Evolutionary conservation across 2,113 vertebrate species (phyloP), one percentile per base, ranked within the genome.

Genomic region (Indicator maculatus): DNA sequence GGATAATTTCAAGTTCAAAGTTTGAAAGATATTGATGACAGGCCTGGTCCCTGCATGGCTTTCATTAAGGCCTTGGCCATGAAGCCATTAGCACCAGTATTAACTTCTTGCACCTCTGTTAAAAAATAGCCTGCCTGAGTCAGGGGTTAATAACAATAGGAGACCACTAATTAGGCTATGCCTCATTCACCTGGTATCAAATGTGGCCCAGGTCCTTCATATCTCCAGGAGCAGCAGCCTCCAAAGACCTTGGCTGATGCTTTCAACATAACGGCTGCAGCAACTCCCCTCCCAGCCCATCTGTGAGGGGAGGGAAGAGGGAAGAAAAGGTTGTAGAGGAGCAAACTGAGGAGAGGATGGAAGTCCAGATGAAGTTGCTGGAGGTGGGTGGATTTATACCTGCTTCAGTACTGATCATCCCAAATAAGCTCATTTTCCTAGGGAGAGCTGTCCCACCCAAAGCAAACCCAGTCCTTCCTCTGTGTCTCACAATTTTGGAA

Each of bases 81-180:
- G 61, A 95, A 97, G 93, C 89, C 88, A 97, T 98, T 97, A 97
- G 93, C 85, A 79, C 70, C 11, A 50, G 90, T 80, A 97, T 98
- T 98, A 97, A 97, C 97, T 97, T 98, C 94, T 96, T 96, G 94
- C 95, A 97, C 96, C 94, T 96, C 87, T 82, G 94, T 93, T 96
- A 97, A 97, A 97, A 97, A 98, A 97, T 94, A 96, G 96, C 93
- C 95, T 93, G 92, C 63, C 86, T 52, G 93, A 97, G 97, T 95
- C 97, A 97, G 83, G 97, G 97, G 98, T 98, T 98, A 98, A 98
- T 98, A 94, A 93, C 96, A 89, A 95, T 6, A 97, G 89, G 93
- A 93, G 79, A 93, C 85, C 94, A 93, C 94, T 98, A 97, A 98
- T 98, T 97, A 97, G 81, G 72, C 86, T 90, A 61, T 41, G 70